A percentile compares a stretch with the other conserved stretches of the same genome.
Conservation (phyloP, 2,113 vertebrate genomes). For the Anarhynchus alexandrinus region DNA sequence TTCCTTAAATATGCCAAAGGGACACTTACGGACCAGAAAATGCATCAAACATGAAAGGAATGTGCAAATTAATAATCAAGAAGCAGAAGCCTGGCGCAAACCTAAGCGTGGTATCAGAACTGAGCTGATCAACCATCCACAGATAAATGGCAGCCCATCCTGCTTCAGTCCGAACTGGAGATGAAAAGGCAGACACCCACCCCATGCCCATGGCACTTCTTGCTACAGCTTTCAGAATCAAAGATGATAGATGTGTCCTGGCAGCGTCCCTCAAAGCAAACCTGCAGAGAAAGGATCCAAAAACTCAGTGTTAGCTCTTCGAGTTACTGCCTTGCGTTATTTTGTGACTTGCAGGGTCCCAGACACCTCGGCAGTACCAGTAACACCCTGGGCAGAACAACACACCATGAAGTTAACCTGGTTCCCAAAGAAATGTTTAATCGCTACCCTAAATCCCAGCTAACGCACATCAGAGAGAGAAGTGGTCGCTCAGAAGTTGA, state of each 20-base stretch:
- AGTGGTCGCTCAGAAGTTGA: neutral
- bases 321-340: neutral
- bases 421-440: neutral
- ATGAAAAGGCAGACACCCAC: conserved; percentile 69
- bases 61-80: neutral
- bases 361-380: neutral
- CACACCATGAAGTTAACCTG: neutral
- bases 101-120: neutral
- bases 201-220: conserved; percentile 88
- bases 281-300: conserved; percentile 68
- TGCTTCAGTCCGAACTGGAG: neutral
- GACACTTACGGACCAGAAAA: neutral
- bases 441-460: neutral
- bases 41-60: neutral
- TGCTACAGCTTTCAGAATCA: conserved; percentile 80
- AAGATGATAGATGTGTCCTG: conserved; percentile 87
- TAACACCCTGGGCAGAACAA: neutral
- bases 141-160: neutral
- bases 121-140: neutral
- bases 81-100: neutral
- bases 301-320: neutral
- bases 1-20: neutral
- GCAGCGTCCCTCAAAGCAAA: conserved; percentile 94
- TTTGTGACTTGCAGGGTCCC: neutral
- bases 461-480: neutral